Conservation (phyloP, 2,888 invertebrate species). For the Xanthostigma xanthostigma region DNA sequence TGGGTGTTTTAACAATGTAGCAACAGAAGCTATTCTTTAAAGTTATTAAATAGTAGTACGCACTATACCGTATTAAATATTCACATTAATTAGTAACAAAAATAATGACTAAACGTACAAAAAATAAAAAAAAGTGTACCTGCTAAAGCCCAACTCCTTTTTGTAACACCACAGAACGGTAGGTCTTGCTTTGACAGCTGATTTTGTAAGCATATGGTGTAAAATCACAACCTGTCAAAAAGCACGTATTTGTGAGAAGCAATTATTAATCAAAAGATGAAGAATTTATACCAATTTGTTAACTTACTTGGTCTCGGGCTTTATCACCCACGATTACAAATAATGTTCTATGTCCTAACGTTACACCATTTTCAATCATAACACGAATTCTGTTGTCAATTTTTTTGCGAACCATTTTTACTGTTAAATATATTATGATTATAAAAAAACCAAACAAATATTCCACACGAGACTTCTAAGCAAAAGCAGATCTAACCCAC, state of each 20-base stretch:
- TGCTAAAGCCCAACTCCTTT: constrained; percentile 44
- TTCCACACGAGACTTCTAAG: too few species aligned
- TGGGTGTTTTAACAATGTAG: too few species aligned
- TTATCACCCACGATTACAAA: constrained; percentile 93
- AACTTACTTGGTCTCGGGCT: constrained; percentile 76
- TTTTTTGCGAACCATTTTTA: constrained; percentile 79
- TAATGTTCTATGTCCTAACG: constrained; percentile 79
- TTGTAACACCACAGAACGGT: constrained; percentile 98
- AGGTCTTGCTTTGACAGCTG: constrained; percentile 82
- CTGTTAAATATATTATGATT: background rate
- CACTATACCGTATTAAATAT: too few species aligned
- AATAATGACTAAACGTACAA: background rate
- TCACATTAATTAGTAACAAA: too few species aligned
- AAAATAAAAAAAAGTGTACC: background rate
- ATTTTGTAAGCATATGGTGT: constrained; percentile 94
- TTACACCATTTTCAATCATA: constrained; percentile 94
- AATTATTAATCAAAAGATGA: background rate
- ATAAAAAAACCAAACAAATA: too few species aligned
- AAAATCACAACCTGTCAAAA: constrained; percentile 73
- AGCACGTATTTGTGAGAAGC: constrained; percentile 9
- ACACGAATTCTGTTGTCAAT: constrained; percentile 91
- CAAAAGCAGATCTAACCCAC: too few species aligned
- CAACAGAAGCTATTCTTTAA: too few species aligned
- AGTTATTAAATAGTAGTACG: too few species aligned
- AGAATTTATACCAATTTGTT: background rate